Percentiles rank a stretch among this genome's conserved stretches.
phyloP scores from a whole-genome alignment of 2,797 vertebrate genomes.

The Artibeus lituratus region DNA sequence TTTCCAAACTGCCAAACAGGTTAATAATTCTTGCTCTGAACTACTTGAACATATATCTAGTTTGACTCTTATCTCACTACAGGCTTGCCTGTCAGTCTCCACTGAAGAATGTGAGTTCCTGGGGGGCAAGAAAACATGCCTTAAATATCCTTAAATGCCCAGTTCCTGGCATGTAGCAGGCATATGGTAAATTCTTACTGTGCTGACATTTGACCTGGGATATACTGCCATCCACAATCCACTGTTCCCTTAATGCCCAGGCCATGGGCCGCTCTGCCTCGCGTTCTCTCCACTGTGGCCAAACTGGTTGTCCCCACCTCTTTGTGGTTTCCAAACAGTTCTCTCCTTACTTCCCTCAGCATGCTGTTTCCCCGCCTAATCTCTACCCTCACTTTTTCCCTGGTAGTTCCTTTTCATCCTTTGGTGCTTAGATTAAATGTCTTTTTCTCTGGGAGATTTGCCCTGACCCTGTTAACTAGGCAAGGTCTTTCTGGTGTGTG shows the following conservation, averaged over 20 bases:
- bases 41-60: background rate
- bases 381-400: background rate
- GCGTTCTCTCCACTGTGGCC: background rate
- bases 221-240: background rate
- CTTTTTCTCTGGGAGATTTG: background rate
- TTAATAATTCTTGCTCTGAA: background rate
- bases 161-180: background rate
- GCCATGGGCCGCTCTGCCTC: background rate
- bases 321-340: background rate
- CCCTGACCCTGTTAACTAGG: background rate
- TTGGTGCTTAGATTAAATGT: background rate
- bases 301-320: background rate
- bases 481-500: background rate
- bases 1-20: background rate
- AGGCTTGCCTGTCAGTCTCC: conserved; percentile 7
- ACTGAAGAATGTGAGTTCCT: background rate
- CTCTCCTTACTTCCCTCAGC: background rate
- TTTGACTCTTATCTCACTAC: background rate
- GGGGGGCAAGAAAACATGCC: background rate
- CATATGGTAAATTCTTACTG: background rate
- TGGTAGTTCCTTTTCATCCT: background rate
- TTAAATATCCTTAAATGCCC: background rate
- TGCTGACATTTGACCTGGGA: background rate
- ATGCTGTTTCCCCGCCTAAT: background rate
- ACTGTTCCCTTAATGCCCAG: background rate